phyloP scores from a whole-genome alignment of 2,113 vertebrate species.

The Vombatus ursinus region DNA sequence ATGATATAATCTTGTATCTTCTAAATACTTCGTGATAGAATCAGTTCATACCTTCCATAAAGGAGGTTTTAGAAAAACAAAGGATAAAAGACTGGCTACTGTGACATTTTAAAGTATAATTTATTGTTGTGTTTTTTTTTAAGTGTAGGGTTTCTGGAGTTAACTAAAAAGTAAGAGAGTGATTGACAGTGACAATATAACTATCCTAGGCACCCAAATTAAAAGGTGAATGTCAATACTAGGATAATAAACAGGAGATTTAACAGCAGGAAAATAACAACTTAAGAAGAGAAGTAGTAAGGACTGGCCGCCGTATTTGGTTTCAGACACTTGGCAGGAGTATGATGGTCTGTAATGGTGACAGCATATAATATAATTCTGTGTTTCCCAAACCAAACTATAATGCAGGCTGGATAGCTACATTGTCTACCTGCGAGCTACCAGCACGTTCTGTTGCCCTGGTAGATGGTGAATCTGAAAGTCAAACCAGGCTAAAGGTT shows the following conservation, averaged over 20 bases:
- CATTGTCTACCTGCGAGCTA: not conserved
- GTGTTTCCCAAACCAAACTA: not conserved
- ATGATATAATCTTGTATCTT: not conserved
- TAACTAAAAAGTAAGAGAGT: conserved; percentile 2
- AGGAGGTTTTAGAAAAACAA: not conserved
- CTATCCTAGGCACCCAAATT: not conserved
- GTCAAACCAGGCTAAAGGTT: not conserved
- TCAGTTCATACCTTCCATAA: not conserved
- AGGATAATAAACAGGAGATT: conserved; percentile 35
- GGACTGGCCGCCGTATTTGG: not conserved
- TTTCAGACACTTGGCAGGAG: conserved; percentile 25
- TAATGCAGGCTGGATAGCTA: not conserved
- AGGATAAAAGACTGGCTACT: not conserved
- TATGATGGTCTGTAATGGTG: not conserved
- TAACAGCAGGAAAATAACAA: conserved; percentile 41
- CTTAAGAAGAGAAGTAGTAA: conserved; percentile 37
- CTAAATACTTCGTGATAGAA: not conserved
- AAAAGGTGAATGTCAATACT: conserved; percentile 9
- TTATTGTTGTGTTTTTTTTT: conserved; percentile 12
- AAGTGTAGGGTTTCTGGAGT: not conserved
- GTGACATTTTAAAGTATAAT: not conserved
- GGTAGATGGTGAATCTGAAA: not conserved
- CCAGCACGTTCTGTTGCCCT: not conserved
- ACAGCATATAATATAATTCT: not conserved
- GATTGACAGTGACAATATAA: not conserved